phyloP scores from a whole-genome alignment of 2,797 vertebrate genomes.

The Rhabdophis nuchalis region DNA sequence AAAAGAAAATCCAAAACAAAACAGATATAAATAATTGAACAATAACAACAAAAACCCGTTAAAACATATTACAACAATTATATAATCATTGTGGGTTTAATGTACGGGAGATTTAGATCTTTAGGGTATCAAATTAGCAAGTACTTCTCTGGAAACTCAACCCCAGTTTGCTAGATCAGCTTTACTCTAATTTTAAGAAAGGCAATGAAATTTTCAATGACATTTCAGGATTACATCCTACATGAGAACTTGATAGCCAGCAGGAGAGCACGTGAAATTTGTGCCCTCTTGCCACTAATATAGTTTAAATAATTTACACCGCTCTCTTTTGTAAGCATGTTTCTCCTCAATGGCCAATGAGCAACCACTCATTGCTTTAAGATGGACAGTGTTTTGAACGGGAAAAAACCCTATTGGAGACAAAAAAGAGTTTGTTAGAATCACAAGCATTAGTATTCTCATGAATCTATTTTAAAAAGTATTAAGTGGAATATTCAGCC shows the following conservation, averaged over 20 bases:
- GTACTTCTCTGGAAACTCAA: not conserved
- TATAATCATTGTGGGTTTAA: not conserved
- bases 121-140: not conserved
- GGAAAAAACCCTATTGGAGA: not conserved
- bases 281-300: not conserved
- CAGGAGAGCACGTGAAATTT: not conserved
- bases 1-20: not conserved
- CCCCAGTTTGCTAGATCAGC: not conserved
- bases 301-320: not conserved
- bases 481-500: not conserved
- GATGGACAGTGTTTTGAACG: not conserved
- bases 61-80: not conserved
- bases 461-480: not conserved
- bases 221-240: not conserved
- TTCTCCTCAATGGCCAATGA: not conserved
- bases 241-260: not conserved
- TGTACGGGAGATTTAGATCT: not conserved
- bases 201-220: not conserved
- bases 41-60: not conserved
- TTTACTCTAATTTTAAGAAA: not conserved
- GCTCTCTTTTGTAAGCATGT: not conserved
- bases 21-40: not conserved
- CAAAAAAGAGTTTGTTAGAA: not conserved
- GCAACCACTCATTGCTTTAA: not conserved
- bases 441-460: not conserved